phyloP scores from a whole-genome alignment of 2,113 vertebrate genomes.

The Anguilla rostrata region DNA sequence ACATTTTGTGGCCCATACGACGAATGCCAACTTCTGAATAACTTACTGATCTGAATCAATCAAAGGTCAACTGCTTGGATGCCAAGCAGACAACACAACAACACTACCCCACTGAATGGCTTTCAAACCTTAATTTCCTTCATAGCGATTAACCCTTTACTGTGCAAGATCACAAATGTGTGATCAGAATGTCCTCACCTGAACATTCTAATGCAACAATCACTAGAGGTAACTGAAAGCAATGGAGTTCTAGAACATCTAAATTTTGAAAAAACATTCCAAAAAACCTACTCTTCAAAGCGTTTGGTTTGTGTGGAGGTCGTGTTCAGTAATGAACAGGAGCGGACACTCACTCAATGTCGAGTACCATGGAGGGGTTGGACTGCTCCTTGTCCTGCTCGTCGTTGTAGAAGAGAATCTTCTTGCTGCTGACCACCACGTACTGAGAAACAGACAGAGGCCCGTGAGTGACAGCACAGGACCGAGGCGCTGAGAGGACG shows the following conservation, averaged over 20 bases:
- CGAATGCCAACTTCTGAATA: background rate
- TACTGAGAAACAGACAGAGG: conserved; percentile 70
- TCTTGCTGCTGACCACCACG: conserved; percentile 98
- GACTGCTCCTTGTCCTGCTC: conserved; percentile 97
- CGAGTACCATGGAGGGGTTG: conserved; percentile 96
- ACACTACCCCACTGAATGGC: background rate
- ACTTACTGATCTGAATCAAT: background rate
- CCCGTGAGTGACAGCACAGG: background rate
- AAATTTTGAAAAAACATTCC: no score
- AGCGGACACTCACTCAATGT: conserved; percentile 91
- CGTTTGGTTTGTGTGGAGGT: no score
- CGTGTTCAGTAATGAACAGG: background rate
- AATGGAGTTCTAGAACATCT: no score
- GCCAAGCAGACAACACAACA: background rate
- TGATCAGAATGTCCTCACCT: no score
- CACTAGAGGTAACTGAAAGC: no score
- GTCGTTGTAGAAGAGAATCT: conserved; percentile 97
- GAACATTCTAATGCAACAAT: no score
- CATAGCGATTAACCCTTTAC: background rate
- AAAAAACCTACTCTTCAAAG: no score
- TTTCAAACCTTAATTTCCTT: background rate
- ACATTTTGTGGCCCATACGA: no score
- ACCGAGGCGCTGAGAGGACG: background rate
- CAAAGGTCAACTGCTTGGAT: no score
- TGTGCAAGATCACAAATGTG: no score